Evolutionary conservation across 2,888 invertebrate species (phyloP).

Genomic region (Crepidodera aurea): DNA sequence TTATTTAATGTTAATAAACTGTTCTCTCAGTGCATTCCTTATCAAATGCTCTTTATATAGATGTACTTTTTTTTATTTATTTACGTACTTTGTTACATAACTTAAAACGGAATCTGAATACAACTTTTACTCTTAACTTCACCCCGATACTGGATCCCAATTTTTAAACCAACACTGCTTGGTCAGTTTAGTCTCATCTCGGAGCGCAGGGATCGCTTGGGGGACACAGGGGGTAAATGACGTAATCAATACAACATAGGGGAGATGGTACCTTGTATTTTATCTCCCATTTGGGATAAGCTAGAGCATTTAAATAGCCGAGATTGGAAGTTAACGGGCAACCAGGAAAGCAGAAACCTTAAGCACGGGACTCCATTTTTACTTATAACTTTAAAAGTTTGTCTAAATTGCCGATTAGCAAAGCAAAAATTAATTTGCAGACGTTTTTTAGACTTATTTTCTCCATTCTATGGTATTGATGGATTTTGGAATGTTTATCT

Average conservation of each 20-base stretch:
- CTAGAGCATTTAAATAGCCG: background rate
- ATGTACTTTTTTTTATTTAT: too few species aligned
- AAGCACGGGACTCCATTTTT: background rate
- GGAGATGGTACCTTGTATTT: constrained; percentile 9
- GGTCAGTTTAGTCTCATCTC: background rate
- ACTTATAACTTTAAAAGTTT: background rate
- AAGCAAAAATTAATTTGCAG: too few species aligned
- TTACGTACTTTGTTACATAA: background rate
- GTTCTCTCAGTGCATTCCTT: too few species aligned
- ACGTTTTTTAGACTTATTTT: too few species aligned
- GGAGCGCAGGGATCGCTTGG: constrained; percentile 1
- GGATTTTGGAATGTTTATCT: too few species aligned
- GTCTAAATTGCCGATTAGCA: too few species aligned
- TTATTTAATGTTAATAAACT: too few species aligned
- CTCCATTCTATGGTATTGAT: too few species aligned
- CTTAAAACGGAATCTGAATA: background rate
- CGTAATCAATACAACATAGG: background rate
- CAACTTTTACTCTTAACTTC: background rate
- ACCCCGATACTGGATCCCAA: background rate
- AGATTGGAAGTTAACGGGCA: background rate
- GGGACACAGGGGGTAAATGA: constrained; percentile 2
- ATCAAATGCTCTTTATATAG: too few species aligned
- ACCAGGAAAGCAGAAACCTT: constrained; percentile 1
- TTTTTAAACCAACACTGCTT: too few species aligned
- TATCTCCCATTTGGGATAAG: constrained; percentile 13